Conservation (phyloP, 2,113 vertebrate genomes). For the Eonycteris spelaea region DNA sequence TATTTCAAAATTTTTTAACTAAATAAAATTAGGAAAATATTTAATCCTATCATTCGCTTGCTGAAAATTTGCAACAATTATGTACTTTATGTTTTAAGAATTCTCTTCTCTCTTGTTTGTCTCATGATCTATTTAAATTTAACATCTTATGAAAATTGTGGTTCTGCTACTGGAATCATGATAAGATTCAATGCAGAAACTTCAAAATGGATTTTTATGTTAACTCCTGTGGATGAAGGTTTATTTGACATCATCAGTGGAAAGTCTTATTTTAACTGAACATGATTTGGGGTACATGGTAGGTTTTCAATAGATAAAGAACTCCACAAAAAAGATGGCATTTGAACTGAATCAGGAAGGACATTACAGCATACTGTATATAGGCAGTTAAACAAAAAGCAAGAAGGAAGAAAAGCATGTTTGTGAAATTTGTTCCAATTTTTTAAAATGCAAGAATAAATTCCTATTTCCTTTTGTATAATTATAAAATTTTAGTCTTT, state of each 20-base stretch:
- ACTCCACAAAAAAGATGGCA: not conserved
- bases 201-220: not conserved
- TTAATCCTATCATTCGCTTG: not conserved
- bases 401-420: not conserved
- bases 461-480: not conserved
- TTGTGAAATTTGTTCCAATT: not conserved
- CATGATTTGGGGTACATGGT: not conserved
- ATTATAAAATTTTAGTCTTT: not conserved
- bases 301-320: not conserved
- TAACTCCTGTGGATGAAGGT: not conserved
- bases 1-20: not conserved
- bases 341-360: not conserved
- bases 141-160: not conserved
- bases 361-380: not conserved
- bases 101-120: not conserved
- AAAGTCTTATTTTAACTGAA: not conserved
- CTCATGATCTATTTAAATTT: not conserved
- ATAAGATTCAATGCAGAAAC: not conserved
- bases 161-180: not conserved
- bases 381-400: not conserved
- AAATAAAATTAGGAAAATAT: not conserved
- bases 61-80: not conserved
- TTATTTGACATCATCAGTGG: not conserved
- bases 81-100: not conserved
- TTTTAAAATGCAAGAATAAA: not conserved